Evolutionary conservation across 1,140 invertebrate genomes (phyloP), one percentile per base, ranked within the genome.

Genomic region (Colletes latitarsis): DNA sequence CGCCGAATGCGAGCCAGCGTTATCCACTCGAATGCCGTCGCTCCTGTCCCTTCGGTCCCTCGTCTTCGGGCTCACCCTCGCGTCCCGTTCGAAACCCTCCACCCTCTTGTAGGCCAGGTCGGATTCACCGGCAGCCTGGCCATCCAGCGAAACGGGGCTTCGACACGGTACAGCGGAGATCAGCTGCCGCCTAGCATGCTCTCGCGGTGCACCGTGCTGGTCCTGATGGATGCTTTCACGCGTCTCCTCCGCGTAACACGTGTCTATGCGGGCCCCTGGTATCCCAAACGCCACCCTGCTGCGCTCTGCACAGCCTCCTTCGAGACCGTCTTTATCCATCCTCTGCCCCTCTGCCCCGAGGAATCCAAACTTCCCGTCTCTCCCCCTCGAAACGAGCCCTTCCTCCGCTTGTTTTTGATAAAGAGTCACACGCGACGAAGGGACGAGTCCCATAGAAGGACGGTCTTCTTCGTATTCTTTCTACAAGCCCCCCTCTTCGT

Each of bases 191-290:
- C 82, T 81, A 81, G 71, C 82, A 80, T 88, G 85, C 83, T 88
- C 77, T 88, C 81, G 76, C 76, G 82, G 69, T 79, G 82, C 81
- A 72, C 86, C 88, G 83, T 88, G 84, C 86, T 75, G 85, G 82
- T 82, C 82, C 68, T 88, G 88, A 88, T 89, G 82, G 86, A 89
- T 89, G 89, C 83, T 89, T 82, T 79, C 73, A 81, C 82, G 84
- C 78, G 78, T 79, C 81, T 82, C 69, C 62, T 60, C 74, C 73
- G 21, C 77, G 74, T 82, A 73, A 87, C 76, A 85, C 85, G 86
- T 84, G 67, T 82, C 67, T 81, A 79, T 62, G 55, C 17, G 52
- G 75, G 69, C 43, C 43, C 53, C 71, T 30, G 30, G 30, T 1
- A 30, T 30, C 30, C 30, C 30, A 30, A 30, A 12, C 30, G 12